Evolutionary conservation across 2,797 vertebrate genomes (phyloP).

Genomic region (Pristis pectinata): DNA sequence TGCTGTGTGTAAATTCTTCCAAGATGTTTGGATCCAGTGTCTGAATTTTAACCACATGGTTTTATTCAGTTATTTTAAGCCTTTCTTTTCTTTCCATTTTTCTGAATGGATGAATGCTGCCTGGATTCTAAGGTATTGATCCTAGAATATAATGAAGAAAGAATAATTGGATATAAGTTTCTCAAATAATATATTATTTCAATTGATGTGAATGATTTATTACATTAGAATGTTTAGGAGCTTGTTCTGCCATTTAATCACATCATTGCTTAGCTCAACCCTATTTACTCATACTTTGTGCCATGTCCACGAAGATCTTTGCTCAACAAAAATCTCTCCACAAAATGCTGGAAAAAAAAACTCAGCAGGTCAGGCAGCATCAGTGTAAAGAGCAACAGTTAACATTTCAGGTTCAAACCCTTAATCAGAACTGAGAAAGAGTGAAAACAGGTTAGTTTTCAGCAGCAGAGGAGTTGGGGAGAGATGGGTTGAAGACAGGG

Average conservation of each 20-base stretch:
- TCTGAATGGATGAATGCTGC: not conserved
- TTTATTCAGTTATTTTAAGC: too few species aligned
- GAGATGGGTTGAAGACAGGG: too few species aligned
- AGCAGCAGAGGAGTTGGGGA: too few species aligned
- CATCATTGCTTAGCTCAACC: not conserved
- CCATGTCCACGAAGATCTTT: not conserved
- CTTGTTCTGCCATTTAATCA: not conserved
- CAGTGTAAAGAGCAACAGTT: too few species aligned
- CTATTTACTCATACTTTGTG: not conserved
- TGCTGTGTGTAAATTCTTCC: not conserved
- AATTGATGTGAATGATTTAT: not conserved
- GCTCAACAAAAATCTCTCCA: not conserved
- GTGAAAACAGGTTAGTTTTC: too few species aligned
- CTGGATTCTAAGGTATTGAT: not conserved
- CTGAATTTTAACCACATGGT: not conserved
- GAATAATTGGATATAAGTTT: not conserved
- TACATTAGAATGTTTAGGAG: not conserved
- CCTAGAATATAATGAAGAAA: not conserved
- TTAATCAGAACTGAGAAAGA: too few species aligned
- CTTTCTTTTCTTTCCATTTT: not conserved
- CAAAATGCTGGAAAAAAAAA: not conserved
- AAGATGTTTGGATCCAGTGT: not conserved
- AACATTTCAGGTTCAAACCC: too few species aligned
- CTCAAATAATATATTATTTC: not conserved
- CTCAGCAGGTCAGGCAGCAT: too few species aligned